phyloP scores from a whole-genome alignment of 1,140 invertebrate species.

The Anastrepha obliqua region DNA sequence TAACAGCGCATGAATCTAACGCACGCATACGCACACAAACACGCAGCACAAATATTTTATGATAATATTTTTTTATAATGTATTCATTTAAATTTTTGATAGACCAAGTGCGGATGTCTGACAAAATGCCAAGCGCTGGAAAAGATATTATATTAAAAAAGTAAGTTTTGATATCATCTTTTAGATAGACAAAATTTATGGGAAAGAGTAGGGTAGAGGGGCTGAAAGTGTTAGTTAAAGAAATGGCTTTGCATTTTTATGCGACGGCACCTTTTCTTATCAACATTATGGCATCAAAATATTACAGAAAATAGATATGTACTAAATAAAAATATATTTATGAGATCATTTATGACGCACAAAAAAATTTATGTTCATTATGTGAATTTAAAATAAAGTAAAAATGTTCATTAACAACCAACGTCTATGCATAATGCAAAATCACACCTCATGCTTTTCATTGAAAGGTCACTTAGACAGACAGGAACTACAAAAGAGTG shows the following conservation, averaged over 20 bases:
- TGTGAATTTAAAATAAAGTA: conserved; percentile 19
- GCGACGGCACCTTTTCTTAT: background rate
- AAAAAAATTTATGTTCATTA: background rate
- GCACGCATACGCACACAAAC: background rate
- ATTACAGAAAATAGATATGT: background rate
- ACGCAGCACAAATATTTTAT: background rate
- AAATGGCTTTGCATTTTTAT: background rate
- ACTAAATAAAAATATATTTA: background rate
- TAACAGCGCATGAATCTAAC: conserved; percentile 54
- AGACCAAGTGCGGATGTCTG: conserved; percentile 21
- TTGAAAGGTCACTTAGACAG: background rate
- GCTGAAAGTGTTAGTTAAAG: background rate
- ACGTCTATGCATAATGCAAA: conserved; percentile 13
- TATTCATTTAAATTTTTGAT: conserved; percentile 10
- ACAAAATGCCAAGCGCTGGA: background rate
- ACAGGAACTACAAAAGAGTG: conserved; percentile 43
- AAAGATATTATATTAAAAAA: no score
- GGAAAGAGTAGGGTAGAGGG: background rate
- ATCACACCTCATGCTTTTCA: conserved; percentile 52
- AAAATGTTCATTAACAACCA: conserved; percentile 29
- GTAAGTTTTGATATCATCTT: conserved; percentile 2
- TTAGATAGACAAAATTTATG: background rate
- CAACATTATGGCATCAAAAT: background rate
- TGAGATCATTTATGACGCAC: background rate
- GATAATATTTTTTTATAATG: background rate